phyloP scores from a whole-genome alignment of 2,113 vertebrate genomes.

The Bucco capensis region DNA sequence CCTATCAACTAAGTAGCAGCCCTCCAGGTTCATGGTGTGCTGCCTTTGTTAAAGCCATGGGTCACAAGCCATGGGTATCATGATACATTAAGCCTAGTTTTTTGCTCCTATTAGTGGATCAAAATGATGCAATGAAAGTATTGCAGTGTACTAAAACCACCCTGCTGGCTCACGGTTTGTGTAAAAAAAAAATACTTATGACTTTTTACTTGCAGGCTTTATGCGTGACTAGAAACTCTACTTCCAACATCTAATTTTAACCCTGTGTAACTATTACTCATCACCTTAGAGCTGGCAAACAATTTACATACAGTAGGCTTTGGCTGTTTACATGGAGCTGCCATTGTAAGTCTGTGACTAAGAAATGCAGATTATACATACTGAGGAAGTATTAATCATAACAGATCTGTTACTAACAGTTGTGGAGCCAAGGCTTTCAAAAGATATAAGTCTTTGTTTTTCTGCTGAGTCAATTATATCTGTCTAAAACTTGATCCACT shows the following conservation, averaged over 20 bases:
- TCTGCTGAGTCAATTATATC: not conserved
- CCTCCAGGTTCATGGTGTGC: not conserved
- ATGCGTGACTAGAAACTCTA: not conserved
- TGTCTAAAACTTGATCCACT: not conserved
- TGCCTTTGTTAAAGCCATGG: not conserved
- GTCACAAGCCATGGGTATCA: not conserved
- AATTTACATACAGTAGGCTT: accelerated
- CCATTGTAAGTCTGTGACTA: not conserved
- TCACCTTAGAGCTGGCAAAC: not conserved
- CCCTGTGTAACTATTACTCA: not conserved
- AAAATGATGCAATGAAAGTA: not conserved
- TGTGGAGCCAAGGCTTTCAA: not conserved
- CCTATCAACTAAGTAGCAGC: not conserved
- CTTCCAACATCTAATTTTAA: not conserved
- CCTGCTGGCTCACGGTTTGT: not conserved
- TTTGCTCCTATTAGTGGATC: not conserved
- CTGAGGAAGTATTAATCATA: not conserved
- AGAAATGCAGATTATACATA: not conserved
- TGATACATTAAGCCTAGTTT: not conserved
- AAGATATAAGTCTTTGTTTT: not conserved
- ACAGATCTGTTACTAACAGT: not conserved
- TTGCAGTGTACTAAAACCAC: not conserved
- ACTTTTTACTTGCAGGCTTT: not conserved
- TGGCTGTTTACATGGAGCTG: not conserved
- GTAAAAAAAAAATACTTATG: not conserved